Evolutionary conservation across 2,888 invertebrate species (phyloP), one percentile per base, ranked within the genome.

Genomic region (Heliconius charithonia): DNA sequence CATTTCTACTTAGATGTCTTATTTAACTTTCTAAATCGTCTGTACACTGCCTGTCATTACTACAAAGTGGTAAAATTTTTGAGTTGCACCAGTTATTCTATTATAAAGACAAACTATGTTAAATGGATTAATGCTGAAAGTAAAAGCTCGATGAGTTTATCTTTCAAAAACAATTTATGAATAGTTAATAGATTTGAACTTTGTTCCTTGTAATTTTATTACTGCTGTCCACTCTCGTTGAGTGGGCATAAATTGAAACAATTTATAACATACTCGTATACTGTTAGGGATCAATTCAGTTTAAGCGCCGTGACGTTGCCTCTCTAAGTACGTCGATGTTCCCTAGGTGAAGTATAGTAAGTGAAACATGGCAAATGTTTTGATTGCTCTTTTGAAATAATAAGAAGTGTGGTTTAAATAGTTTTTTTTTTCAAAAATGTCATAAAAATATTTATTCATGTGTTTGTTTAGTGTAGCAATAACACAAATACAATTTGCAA

Each of bases 111-210:
- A 63, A 16, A 27, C 13, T 67, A 37, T 67, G 37, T 22, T 37
- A 37, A n/a, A 6, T 37, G 37, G 16, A n/a, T 16, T 13, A 6
- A 27, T n/a, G n/a, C 67, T 67, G 37, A 67, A 67, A 67, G 32
- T 37, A 22, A n/a, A 10, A n/a, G 37, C 37, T 67, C 32, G 1
- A 67, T 67, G 25, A 45, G 19, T 13, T 69, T 41, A 69, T 25
- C 16, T 45, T 9, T 69, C 25, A 41, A 69, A 69, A 69, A 69
- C 69, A 45, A 69, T 69, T 69, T 69, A 45, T 69, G 69, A 41
- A 69, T 41, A 69, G 25, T 41, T 45, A 25, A 69, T 25, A 45
- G 69, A 16, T 69, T 25, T 41, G 16, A 69, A 69, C 69, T 45
- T 45, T 45, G 41, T 9, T 41, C 69, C 45, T 69, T 69, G 41